Evolutionary conservation across 1,140 invertebrate species (phyloP), one percentile per base, ranked within the genome.

Genomic region (Laodelphax striatellus): DNA sequence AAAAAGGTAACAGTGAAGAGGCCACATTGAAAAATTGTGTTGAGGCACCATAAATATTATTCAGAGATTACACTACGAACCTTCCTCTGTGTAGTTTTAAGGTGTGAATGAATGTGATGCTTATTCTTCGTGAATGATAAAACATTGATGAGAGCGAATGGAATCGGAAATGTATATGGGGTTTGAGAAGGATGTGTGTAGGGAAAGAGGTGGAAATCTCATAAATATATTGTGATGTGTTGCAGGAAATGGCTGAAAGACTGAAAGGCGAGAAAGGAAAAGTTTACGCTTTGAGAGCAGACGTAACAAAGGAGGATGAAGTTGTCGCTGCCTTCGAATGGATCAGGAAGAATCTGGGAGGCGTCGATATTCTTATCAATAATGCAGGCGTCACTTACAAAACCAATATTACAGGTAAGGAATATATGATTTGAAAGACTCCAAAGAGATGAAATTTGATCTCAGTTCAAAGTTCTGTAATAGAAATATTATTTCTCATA

Each of bases 351-450:
- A 77, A 78, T 1, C 71, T 83, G 31, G 84, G 82, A 5, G 79
- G 81, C 14, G 73, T 87, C 1, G 80, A 88, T 67, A 72, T 90
- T 1, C 73, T 88, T 50, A 73, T 91, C 24, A 91, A 90, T 67
- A 88, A 86, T 68, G 87, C 88, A 3, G 88, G 65, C 2, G 56
- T 66, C 14, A 57, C 64, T 13, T 62, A 63, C 57, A 58, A 31
- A 22, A 55, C 60, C 38, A 62, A 60, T 43, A 46, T 67, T 21
- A 43, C 62, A 52, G 64, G 66, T 67, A 19, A 21, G 2, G 10
- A 8, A 2, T 5, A 24, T 21, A 52, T 52, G 46, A 21, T 52
- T 17, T 6, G 11, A n/a, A 24, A 21, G 19, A 2, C 6, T 52
- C 8, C 19, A n/a, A 52, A 17, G 28, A 65, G 13, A 70, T 75